A percentile compares a stretch with the other conserved stretches of the same genome.
These are phyloP conservation scores for Aphodius sticticus DNA, from an alignment of 2,888 invertebrate genomes.

Conservation along the genomic window DNA sequence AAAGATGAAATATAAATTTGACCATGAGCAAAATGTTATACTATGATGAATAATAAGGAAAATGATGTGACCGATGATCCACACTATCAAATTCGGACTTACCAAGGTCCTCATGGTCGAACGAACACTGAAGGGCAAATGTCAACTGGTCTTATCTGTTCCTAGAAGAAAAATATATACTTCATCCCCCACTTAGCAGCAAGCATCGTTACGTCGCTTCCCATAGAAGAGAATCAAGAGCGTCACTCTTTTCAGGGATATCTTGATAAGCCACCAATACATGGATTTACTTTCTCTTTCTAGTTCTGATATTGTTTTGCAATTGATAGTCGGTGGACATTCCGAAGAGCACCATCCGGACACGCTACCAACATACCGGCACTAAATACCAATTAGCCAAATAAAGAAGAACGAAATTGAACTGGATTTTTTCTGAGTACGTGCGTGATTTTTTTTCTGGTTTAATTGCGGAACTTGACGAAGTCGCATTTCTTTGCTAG, in stretches of 20 bases:
- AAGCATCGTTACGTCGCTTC: constrained; percentile 22
- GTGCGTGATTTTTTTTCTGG: not conserved
- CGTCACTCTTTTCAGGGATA: constrained; percentile 27
- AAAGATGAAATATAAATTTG: no score
- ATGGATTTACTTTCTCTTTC: constrained; percentile 33
- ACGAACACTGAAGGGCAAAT: constrained; percentile 40
- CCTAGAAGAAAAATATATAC: constrained; percentile 46
- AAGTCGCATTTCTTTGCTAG: not conserved
- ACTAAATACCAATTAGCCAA: constrained; percentile 4
- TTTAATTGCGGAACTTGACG: not conserved
- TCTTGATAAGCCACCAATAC: constrained; percentile 25
- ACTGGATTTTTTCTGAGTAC: not conserved
- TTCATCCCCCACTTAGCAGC: constrained; percentile 44
- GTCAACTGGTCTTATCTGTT: constrained; percentile 39
- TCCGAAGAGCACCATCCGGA: not conserved
- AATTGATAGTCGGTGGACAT: constrained; percentile 9
- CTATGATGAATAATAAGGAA: not conserved
- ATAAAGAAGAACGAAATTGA: not conserved
- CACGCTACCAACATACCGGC: not conserved
- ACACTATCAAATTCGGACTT: constrained; percentile 30
- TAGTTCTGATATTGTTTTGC: constrained; percentile 22
- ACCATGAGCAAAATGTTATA: no score
- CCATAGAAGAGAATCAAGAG: constrained; percentile 30
- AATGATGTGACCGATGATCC: not conserved
- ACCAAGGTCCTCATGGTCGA: constrained; percentile 43